Evolutionary conservation across 2,888 invertebrate genomes (phyloP).

Genomic region (Vesta saturnalis): DNA sequence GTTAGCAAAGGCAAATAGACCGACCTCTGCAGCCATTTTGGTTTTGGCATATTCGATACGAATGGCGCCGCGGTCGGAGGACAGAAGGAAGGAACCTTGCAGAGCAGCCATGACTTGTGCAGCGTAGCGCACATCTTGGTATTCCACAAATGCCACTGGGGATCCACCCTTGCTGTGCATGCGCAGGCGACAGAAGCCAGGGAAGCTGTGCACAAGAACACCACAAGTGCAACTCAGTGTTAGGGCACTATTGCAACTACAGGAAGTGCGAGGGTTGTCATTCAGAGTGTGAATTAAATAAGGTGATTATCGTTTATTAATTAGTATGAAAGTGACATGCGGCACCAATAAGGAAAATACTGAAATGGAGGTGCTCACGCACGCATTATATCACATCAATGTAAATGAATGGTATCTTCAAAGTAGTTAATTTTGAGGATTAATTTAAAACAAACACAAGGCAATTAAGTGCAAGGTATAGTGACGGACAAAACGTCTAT

Average conservation of each 20-base stretch:
- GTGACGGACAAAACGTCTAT: constrained; percentile 45
- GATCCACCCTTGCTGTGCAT: constrained; percentile 90
- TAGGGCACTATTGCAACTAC: constrained; percentile 51
- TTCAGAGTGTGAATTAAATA: constrained; percentile 47
- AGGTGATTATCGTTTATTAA: constrained; percentile 50
- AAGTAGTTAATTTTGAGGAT: not conserved
- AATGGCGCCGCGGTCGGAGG: constrained; percentile 96
- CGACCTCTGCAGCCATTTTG: constrained; percentile 92
- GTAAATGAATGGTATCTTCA: not conserved
- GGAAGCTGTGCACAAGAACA: constrained; percentile 83
- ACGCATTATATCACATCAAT: constrained; percentile 18
- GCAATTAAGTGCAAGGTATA: constrained; percentile 55
- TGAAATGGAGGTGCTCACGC: constrained; percentile 51
- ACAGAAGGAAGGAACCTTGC: constrained; percentile 95
- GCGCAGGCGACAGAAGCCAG: constrained; percentile 98
- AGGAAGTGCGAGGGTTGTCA: constrained; percentile 47
- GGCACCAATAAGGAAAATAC: constrained; percentile 50
- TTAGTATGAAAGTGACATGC: constrained; percentile 49
- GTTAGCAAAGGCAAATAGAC: constrained; percentile 54
- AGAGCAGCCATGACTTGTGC: constrained; percentile 92
- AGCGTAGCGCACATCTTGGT: constrained; percentile 91
- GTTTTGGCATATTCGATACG: constrained; percentile 99
- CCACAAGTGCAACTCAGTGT: constrained; percentile 60
- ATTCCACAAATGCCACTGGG: constrained; percentile 98
- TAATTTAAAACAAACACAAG: constrained; percentile 2